Evolutionary conservation across 1,140 invertebrate genomes (phyloP), one percentile per base, ranked within the genome.

Genomic region (Papilio helenus): DNA sequence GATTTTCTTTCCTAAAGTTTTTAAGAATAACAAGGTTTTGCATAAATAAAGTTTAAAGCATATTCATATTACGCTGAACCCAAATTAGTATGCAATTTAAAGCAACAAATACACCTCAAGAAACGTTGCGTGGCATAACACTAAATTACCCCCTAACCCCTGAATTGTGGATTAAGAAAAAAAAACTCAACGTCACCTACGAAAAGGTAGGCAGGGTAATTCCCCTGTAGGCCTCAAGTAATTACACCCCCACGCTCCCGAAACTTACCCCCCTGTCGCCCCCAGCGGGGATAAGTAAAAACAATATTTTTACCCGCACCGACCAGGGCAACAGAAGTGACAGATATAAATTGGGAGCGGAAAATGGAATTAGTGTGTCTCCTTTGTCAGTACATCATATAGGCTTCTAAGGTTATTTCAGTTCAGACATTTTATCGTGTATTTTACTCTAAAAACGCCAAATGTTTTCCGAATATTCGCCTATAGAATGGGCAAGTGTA

Each of bases 291-390:
- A 92, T 92, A 92, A 90, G 90, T 90, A 90, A 92, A 92, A 92
- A 92, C 90, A 92, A 92, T 92, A 92, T 92, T 92, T 92, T 92
- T 90, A 89, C 88, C 83, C 86, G 83, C 87, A 82, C 82, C 85
- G 86, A 87, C 88, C 89, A 88, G 85, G 85, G 86, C 86, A 88
- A 86, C 87, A 90, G 86, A 89, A 92, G 88, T 92, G 90, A 92
- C 90, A 90, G 88, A 89, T 92, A 92, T 92, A 92, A 92, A 92
- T 92, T 92, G 88, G 86, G 87, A 79, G 84, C 79, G 84, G 87
- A 85, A 87, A 90, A 90, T 90, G 87, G 86, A 90, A 92, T 92
- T 90, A 92, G 88, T 88, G 86, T 81, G 82, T 83, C 83, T 83
- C 83, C 86, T 82, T 83, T 84, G 83, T 58, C 82, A 44, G 71